These are phyloP conservation scores for Sciaenops ocellatus DNA, from an alignment of 2,797 vertebrate species.

Conservation along the genomic window DNA sequence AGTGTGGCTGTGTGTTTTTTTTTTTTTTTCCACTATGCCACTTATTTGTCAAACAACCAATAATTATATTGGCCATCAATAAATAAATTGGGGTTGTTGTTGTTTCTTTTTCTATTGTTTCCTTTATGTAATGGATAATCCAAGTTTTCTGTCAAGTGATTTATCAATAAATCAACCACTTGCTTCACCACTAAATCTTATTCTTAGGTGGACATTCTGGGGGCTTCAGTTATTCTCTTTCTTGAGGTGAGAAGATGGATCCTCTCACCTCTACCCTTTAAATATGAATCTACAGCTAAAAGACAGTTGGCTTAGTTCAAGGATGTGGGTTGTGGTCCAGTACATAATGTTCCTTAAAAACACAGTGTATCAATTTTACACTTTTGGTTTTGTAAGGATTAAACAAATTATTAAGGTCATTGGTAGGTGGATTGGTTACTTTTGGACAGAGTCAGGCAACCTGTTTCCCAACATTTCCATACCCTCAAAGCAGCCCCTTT, in stretches of 20 bases:
- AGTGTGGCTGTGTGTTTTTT: not conserved
- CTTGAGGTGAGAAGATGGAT: not conserved
- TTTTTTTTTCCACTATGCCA: not conserved
- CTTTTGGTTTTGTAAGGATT: not conserved
- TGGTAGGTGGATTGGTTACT: not conserved
- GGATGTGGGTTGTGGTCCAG: not conserved
- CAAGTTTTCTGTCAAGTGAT: not conserved
- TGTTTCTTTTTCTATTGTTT: not conserved
- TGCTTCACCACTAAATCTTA: too few species aligned
- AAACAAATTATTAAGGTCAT: not conserved
- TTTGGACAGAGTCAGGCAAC: not conserved
- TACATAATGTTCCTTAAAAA: not conserved
- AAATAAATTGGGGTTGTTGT: too few species aligned
- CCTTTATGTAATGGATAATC: not conserved
- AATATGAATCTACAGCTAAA: not conserved
- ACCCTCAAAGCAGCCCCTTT: too few species aligned
- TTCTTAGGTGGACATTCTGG: not conserved
- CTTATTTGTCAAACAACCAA: constrained; percentile 10
- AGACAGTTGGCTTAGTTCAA: not conserved
- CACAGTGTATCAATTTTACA: not conserved
- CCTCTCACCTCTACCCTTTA: constrained; percentile 3
- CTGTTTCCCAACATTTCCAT: not conserved
- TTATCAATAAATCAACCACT: not conserved
- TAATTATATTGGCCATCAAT: not conserved
- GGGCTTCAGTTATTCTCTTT: not conserved